Evolutionary conservation across 2,113 vertebrate species (phyloP).

Genomic region (Lagopus muta): DNA sequence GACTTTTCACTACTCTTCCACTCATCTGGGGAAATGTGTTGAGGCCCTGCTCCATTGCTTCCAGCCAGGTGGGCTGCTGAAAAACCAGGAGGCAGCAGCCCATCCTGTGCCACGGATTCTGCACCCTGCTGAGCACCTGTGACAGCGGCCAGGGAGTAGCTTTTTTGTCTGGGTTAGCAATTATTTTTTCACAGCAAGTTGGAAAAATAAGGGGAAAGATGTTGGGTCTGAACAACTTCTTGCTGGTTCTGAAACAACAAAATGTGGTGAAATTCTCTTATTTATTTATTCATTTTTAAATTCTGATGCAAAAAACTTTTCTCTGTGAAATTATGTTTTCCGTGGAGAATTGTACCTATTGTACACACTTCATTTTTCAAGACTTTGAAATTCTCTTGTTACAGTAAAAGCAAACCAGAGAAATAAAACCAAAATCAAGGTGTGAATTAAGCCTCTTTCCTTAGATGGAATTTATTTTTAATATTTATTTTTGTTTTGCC

Average conservation of each 20-base stretch:
- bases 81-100: background rate
- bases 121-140: background rate
- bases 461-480: background rate
- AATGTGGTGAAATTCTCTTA: background rate
- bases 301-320: background rate
- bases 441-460: background rate
- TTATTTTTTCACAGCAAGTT: background rate
- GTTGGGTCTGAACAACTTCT: background rate
- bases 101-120: accelerated
- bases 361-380: background rate
- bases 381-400: background rate
- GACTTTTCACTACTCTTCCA: background rate
- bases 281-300: background rate
- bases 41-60: background rate
- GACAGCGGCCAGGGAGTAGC: background rate
- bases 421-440: background rate
- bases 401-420: background rate
- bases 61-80: accelerated
- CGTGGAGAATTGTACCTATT: background rate
- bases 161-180: background rate
- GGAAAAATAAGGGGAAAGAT: background rate
- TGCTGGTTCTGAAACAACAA: background rate
- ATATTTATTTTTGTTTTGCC: background rate
- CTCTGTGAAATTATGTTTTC: background rate
- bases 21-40: background rate